These are phyloP conservation scores for Andrena minutula DNA, from an alignment of 2,888 invertebrate species.

Conservation along the genomic window DNA sequence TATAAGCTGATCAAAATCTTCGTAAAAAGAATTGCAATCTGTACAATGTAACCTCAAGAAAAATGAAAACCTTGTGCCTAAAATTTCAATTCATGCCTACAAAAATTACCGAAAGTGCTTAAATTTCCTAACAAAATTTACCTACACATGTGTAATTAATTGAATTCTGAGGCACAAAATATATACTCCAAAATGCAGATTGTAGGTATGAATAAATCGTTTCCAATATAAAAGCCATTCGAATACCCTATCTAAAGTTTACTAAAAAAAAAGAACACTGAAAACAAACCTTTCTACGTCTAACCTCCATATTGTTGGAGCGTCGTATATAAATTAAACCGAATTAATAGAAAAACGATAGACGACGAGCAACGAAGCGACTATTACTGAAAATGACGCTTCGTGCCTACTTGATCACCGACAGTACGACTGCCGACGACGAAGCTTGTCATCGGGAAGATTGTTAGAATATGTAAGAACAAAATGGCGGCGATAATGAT, in stretches of 20 bases:
- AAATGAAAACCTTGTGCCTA: background rate
- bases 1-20: background rate
- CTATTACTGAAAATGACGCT: constrained; percentile 11
- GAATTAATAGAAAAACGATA: background rate
- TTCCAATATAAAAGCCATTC: background rate
- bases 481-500: constrained; percentile 68
- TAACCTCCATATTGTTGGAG: constrained; percentile 66
- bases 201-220: background rate
- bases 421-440: constrained; percentile 1
- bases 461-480: constrained; percentile 60
- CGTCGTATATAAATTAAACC: background rate
- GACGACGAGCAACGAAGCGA: background rate
- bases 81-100: background rate
- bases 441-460: constrained; percentile 20
- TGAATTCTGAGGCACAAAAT: background rate
- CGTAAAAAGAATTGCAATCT: background rate
- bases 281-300: constrained; percentile 72
- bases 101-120: background rate
- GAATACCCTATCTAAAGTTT: constrained; percentile 8
- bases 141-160: background rate
- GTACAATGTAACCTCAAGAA: background rate
- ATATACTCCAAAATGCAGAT: background rate
- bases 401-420: constrained; percentile 14
- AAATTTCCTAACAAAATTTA: background rate
- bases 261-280: constrained; percentile 15